phyloP scores from a whole-genome alignment of 2,113 vertebrate species.

The Eudyptes chrysolophus region DNA sequence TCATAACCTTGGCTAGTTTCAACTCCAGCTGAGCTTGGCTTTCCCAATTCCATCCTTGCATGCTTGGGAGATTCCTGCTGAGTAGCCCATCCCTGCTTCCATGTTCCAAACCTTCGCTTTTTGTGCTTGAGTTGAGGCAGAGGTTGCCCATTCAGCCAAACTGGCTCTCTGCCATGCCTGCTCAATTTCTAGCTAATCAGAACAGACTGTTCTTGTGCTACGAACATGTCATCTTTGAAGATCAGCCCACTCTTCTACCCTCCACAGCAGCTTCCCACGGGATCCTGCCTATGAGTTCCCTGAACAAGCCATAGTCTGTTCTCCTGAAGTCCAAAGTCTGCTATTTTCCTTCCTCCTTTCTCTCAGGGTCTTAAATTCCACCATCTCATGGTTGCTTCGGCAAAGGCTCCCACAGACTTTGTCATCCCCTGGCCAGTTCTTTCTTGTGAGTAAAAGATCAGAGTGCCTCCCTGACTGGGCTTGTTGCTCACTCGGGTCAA shows the following conservation, averaged over 20 bases:
- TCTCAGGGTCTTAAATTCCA: not conserved
- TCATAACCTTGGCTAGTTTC: not conserved
- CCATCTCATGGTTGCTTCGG: not conserved
- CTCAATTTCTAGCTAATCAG: not conserved
- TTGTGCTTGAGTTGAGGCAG: not conserved
- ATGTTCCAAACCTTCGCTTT: not conserved
- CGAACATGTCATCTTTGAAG: not conserved
- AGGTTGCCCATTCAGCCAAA: not conserved
- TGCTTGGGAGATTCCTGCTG: not conserved
- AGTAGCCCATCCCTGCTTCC: not conserved
- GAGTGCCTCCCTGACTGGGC: not conserved
- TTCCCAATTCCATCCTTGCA: not conserved
- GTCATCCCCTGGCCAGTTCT: not conserved
- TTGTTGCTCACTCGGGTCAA: not conserved
- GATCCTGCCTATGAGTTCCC: not conserved
- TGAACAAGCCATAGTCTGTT: not conserved
- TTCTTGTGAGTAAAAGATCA: not conserved
- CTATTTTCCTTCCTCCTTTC: not conserved
- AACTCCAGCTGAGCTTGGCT: not conserved
- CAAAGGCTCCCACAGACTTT: not conserved
- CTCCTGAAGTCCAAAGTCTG: not conserved
- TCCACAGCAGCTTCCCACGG: not conserved
- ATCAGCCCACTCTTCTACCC: not conserved
- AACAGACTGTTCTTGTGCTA: not conserved
- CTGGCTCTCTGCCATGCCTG: not conserved